Evolutionary conservation across 2,797 vertebrate genomes (phyloP).

Genomic region (Diceros bicornis): DNA sequence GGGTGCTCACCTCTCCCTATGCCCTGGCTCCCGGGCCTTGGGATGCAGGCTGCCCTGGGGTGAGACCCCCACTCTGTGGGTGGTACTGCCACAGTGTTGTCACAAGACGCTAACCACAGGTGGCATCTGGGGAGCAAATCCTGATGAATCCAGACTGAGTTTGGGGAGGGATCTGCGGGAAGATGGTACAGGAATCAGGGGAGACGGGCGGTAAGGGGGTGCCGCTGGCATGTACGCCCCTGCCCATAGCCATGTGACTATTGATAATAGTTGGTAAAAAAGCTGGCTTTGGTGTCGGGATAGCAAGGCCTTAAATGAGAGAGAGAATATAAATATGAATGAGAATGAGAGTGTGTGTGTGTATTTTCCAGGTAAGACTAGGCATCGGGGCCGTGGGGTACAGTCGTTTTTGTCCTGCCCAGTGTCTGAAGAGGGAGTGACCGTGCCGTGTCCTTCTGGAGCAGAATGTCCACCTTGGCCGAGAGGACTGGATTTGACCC

Average conservation of each 20-base stretch:
- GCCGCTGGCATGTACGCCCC: neutral
- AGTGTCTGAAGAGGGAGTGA: neutral
- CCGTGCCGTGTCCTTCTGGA: fast-evolving
- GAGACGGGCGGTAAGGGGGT: neutral
- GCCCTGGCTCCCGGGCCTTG: neutral
- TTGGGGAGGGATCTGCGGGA: no score
- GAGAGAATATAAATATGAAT: neutral
- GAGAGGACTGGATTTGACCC: no score
- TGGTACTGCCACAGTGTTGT: no score
- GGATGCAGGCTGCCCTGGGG: neutral
- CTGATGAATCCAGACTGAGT: no score
- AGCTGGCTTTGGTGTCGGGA: neutral
- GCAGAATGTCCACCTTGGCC: fast-evolving
- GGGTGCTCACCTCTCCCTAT: fast-evolving
- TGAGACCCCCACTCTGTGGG: neutral
- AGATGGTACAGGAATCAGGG: neutral
- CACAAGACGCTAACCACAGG: neutral
- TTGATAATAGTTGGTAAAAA: neutral
- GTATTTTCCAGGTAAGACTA: neutral
- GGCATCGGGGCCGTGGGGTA: no score
- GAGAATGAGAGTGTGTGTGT: neutral
- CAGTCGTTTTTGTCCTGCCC: neutral
- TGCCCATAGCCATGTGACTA: no score
- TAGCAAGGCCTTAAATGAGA: neutral
- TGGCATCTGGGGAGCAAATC: fast-evolving